A percentile compares a stretch with the other conserved stretches of the same genome.
Evolutionary conservation across 2,797 vertebrate genomes (phyloP).

Genomic region (Lerista edwardsae): DNA sequence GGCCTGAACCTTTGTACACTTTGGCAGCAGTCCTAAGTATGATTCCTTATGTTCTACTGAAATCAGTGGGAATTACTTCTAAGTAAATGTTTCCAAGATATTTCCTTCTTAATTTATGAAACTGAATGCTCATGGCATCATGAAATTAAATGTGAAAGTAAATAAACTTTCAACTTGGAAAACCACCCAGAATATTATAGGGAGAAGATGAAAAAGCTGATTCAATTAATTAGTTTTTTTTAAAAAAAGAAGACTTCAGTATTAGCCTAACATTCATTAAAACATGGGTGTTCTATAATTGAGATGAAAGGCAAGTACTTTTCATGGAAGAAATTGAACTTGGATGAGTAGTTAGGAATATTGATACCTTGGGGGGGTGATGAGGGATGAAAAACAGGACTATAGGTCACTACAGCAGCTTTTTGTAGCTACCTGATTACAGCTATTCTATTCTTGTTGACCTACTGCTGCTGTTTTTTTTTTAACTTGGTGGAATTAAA

Average conservation of each 20-base stretch:
- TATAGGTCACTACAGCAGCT: slow-evolving; percentile 23
- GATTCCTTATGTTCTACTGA: neutral
- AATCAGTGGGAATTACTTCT: neutral
- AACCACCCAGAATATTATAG: neutral
- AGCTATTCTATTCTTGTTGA: slow-evolving; percentile 64
- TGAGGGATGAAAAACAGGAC: neutral
- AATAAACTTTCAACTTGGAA: neutral
- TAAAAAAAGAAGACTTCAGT: neutral
- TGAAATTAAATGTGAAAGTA: neutral
- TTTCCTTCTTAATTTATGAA: slow-evolving; percentile 7
- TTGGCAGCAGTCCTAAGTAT: neutral
- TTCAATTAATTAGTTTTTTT: neutral
- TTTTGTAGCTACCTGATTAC: slow-evolving; percentile 59
- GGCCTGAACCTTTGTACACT: neutral
- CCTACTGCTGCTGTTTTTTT: slow-evolving; percentile 40
- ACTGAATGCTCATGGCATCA: neutral
- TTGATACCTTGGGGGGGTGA: neutral
- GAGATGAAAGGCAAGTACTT: neutral
- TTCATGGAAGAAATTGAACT: neutral
- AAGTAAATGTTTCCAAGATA: neutral
- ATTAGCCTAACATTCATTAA: slow-evolving; percentile 6
- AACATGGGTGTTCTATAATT: neutral
- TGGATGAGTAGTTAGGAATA: fast-evolving
- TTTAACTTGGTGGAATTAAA: slow-evolving; percentile 23
- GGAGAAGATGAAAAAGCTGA: neutral